Percentiles rank a stretch among this genome's conserved stretches.
phyloP scores from a whole-genome alignment of 2,888 invertebrate genomes.

The Trissolcus japonicus region DNA sequence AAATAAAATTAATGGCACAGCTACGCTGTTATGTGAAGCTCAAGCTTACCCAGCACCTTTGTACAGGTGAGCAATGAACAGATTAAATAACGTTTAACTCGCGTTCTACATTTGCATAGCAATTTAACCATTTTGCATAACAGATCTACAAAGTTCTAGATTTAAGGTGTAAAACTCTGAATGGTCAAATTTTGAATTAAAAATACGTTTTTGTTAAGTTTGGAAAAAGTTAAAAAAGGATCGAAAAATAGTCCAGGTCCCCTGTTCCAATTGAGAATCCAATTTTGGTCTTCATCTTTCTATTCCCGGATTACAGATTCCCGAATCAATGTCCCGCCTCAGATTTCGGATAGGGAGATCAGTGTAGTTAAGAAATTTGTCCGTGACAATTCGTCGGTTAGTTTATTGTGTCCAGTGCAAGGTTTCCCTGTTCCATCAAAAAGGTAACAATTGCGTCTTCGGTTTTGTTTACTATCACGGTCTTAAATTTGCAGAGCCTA shows the following conservation, averaged over 20 bases:
- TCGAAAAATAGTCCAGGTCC: slow-evolving; percentile 67
- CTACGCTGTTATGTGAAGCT: slow-evolving; percentile 80
- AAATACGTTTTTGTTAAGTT: neutral
- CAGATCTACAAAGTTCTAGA: neutral
- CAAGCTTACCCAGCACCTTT: slow-evolving; percentile 84
- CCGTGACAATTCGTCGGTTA: slow-evolving; percentile 64
- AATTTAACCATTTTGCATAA: neutral
- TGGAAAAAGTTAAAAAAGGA: too few relatives aligned
- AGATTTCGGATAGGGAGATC: slow-evolving; percentile 74
- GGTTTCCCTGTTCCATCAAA: slow-evolving; percentile 78
- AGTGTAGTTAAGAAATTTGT: slow-evolving; percentile 68
- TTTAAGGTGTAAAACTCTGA: slow-evolving; percentile 32
- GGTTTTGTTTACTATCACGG: neutral
- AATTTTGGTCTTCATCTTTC: neutral
- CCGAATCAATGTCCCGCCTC: slow-evolving; percentile 75
- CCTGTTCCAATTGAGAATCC: slow-evolving; percentile 72
- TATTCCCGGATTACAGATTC: slow-evolving; percentile 71
- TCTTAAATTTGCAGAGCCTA: slow-evolving; percentile 77
- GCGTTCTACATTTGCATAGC: neutral
- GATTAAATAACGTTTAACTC: neutral
- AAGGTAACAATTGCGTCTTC: slow-evolving; percentile 74
- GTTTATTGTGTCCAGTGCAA: slow-evolving; percentile 80
- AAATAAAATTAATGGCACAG: slow-evolving; percentile 59
- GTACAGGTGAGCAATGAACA: slow-evolving; percentile 75
- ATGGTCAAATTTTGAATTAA: neutral